Evolutionary conservation across 2,797 vertebrate species (phyloP), one percentile per base, ranked within the genome.

Genomic region (Silurus lanzhouensis): DNA sequence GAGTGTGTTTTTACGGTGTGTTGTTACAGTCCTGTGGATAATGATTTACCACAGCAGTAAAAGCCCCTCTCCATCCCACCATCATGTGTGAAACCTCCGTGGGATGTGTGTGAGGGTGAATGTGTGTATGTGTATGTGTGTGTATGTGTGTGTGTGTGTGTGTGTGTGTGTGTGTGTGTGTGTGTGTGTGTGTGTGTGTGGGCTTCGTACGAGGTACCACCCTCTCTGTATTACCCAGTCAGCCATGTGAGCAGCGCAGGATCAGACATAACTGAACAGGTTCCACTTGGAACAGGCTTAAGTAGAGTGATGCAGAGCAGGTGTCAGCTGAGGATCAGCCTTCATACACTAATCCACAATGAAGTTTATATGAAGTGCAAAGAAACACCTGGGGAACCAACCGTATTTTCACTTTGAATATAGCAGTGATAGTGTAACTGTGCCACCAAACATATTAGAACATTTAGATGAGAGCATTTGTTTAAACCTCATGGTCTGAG

Each of bases 11-110:
- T 93, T 87, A 91, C 85, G 85, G 79, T 90, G 79, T 91, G 92
- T 93, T 92, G 89, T 92, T 91, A 92, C 92, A 93, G 87, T 91
- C 90, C 87, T 87, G 91, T 74, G 78, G 91, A 92, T 90, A 89
- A 90, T 92, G 92, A 94, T 94, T 95, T 94, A 94, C 88, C 89
- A 87, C 78, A 79, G 90, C 90, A 91, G 89, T 92, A 94, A 93
- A 95, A 94, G 89, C 87, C 78, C 88, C 82, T 87, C 83, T 91
- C 88, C 80, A 91, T 88, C 85, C 88, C 89, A 88, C 88, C 79
- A 84, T 64, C 63, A 83, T 87, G 57, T 85, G 70, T 76, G 60
- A 83, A 82, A 71, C 38, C 75, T 66, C 44, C 8, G 83, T 52
- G 81, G 81, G 84, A 67, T 88, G 82, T 86, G 66, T 86, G 81